Conservation (phyloP, 1,140 invertebrate genomes). For the Armadillidium nasatum region DNA sequence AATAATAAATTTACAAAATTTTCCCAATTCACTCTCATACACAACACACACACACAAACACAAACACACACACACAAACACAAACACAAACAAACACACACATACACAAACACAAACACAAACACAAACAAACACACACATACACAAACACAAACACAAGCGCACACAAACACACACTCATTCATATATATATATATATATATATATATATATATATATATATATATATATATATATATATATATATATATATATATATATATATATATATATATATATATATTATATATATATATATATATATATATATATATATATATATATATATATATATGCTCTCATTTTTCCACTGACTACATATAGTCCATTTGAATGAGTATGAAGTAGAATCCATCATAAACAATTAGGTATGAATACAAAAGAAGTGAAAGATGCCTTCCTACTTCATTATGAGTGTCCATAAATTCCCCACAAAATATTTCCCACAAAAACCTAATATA, state of each 20-base stretch:
- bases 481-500: background rate
- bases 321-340: background rate
- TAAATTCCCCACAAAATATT: background rate
- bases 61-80: too few relatives aligned
- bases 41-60: too few relatives aligned
- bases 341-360: too few relatives aligned
- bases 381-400: background rate
- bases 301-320: conserved; percentile 9
- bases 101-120: too few relatives aligned
- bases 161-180: too few relatives aligned
- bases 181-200: too few relatives aligned
- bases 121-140: too few relatives aligned
- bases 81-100: too few relatives aligned
- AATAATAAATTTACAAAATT: too few relatives aligned
- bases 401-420: conserved; percentile 12
- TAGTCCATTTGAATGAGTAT: background rate
- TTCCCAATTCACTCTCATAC: too few relatives aligned
- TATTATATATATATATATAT: conserved; percentile 5
- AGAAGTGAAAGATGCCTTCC: conserved; percentile 9
- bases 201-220: too few relatives aligned
- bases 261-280: background rate
- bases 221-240: conserved; percentile 2
- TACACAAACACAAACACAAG: too few relatives aligned
- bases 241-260: conserved; percentile 4
- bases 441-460: background rate